Evolutionary conservation across 1,140 invertebrate genomes (phyloP), one percentile per base, ranked within the genome.

Genomic region (Drosophila subpulchrella): DNA sequence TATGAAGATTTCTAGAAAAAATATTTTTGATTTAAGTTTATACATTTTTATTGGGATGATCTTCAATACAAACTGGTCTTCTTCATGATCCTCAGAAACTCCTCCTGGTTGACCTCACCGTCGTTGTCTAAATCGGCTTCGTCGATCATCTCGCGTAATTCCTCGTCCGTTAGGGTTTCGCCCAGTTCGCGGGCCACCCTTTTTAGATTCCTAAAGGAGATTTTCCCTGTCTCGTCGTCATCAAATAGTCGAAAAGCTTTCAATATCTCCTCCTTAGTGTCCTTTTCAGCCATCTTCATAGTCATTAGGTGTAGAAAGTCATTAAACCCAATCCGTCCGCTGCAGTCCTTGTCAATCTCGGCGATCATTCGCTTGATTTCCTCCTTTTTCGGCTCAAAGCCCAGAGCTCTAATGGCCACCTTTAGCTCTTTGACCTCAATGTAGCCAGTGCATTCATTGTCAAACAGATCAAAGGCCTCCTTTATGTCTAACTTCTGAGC

Each of bases 101-200:
- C 98, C 75, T 98, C 97, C 92, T 98, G 96, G 88, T 97, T 98
- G 48, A 99, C 97, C 93, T 98, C 97, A 5, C 97, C 98, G 94
- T 99, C 98, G 20, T 97, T 97, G 94, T 99, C 98, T 86, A 96
- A 93, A 93, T 99, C 98, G 34, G 98, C 98, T 93, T 99, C 98
- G 90, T 98, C 96, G 71, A 99, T 99, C 98, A 99, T 99, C 94
- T 99, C 98, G 93, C 98, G 95, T 4, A 99, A 92, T 93, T 99
- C 98, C 57, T 99, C 98, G 93, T 99, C 98, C 12, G 97, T 98
- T 32, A 99, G 93, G 91, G 97, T 98, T 93, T 99, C 98, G 0
- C 98, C 98, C 17, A 99, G 93, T 93, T 99, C 97, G 85, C 96
- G 95, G 4, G 98, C 97, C n/a, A 99, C 98, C 76, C 97, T 94